Base-by-base conservation (phyloP, 1,140 invertebrate species). In the Planococcus citri region DNA sequence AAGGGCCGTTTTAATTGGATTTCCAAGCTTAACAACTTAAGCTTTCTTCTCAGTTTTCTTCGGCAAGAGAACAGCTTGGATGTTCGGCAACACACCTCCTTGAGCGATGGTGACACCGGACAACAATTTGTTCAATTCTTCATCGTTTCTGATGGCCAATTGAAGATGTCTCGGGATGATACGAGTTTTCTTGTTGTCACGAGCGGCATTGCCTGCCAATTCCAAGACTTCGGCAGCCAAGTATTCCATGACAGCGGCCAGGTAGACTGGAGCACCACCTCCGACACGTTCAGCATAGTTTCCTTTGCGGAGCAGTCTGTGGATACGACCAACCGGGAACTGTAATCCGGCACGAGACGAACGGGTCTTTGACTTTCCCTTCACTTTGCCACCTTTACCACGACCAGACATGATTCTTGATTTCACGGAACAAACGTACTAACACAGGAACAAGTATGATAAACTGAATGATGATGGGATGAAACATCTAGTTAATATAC, bases 41-140 rank as follows among this genome's bases (percentile, higher is more conserved):
- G 68, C 64, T 37, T 69, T 73, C 68, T 71, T 70, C 21, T 71
- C 71, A 29, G 83, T 84, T 75, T 89, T 89, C 76, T 88, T 87
- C 8, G 86, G 85, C 58, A 91, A 74, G 10, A 92, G 78, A 24
- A 87, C 84, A 0, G 87, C 83, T 72, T 90, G 86, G 64, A 92
- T 91, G 73, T 87, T 85, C 1, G 90, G 91, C 38, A 93, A 74
- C 0, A 93, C 91, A 73, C 91, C 91, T 72, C 89, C 90, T 76
- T 91, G 85, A 14, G 90, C 87, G 73, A 94, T 92, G 1, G 89
- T 92, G 2, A 64, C 60, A 24, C 60, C 60, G 24, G 60, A 64
- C 24, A 57, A 82, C 83, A 69, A 81, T 79, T 87, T 87, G 77
- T 88, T 87, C 74, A 92, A 77, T 75, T 92, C 89, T 75, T 91